phyloP scores from a whole-genome alignment of 1,140 invertebrate genomes.

The Tetragonula clypearis region DNA sequence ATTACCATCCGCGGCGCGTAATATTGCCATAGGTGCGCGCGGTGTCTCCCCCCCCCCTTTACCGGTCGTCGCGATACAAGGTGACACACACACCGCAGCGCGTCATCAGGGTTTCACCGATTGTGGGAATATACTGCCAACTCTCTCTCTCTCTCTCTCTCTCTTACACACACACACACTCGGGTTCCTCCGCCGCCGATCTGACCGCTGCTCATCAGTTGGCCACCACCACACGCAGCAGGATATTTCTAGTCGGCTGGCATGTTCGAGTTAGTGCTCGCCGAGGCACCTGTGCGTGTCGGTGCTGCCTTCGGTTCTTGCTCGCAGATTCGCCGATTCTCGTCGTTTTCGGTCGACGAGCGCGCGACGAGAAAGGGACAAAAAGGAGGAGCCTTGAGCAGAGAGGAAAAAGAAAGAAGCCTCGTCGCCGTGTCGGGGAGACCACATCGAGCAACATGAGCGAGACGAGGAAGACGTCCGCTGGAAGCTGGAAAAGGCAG shows the following conservation, averaged over 20 bases:
- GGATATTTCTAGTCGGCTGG: slow-evolving; percentile 64
- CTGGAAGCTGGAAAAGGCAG: slow-evolving; percentile 58
- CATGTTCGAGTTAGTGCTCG: slow-evolving; percentile 57
- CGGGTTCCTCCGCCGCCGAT: slow-evolving; percentile 10
- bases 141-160: neutral
- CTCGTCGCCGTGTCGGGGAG: slow-evolving; percentile 27
- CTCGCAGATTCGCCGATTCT: neutral
- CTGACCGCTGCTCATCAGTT: slow-evolving; percentile 44
- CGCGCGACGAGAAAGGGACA: no score
- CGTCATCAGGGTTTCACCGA: slow-evolving; percentile 46
- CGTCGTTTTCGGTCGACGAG: neutral
- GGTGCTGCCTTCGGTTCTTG: neutral
- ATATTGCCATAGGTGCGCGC: neutral
- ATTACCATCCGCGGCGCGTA: neutral
- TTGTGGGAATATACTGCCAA: slow-evolving; percentile 67
- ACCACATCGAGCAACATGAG: slow-evolving; percentile 61
- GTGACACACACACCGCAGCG: slow-evolving; percentile 44
- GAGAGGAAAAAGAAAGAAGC: no score
- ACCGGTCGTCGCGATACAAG: slow-evolving; percentile 36
- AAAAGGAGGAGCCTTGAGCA: no score
- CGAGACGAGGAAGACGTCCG: slow-evolving; percentile 65
- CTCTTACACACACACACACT: no score
- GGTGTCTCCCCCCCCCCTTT: no score
- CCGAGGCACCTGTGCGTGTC: slow-evolving; percentile 36
- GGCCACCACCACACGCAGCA: slow-evolving; percentile 40